Conservation (phyloP, 2,113 vertebrate species). For the Xenopus tropicalis region DNA sequence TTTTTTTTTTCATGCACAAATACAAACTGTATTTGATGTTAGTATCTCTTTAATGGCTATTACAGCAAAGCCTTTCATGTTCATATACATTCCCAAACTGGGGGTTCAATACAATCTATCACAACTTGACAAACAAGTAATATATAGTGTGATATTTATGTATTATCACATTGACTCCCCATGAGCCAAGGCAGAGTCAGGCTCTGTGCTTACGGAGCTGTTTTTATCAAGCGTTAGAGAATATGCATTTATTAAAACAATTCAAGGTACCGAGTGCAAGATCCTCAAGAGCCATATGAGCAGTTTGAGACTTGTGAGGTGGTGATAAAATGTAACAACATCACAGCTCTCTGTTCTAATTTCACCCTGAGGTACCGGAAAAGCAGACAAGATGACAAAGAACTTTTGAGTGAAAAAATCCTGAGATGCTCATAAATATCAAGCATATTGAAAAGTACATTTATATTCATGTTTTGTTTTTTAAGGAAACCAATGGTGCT, state of each 20-base stretch:
- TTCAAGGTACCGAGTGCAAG: neutral
- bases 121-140: neutral
- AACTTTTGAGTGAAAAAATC: too few relatives aligned
- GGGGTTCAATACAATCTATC: neutral
- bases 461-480: too few relatives aligned
- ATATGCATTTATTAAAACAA: neutral
- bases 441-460: too few relatives aligned
- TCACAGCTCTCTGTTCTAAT: neutral
- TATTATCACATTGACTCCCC: neutral
- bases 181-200: neutral
- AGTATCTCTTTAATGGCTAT: too few relatives aligned
- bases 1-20: too few relatives aligned
- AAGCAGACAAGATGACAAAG: neutral
- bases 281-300: neutral
- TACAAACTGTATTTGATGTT: too few relatives aligned
- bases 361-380: neutral
- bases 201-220: slow-evolving; percentile 2
- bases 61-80: too few relatives aligned
- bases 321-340: slow-evolving; percentile 1
- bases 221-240: neutral
- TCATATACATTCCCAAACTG: too few relatives aligned
- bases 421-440: too few relatives aligned
- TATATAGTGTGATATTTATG: neutral
- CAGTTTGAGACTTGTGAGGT: slow-evolving; percentile 4
- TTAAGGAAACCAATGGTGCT: too few relatives aligned